Base-by-base conservation (phyloP, 2,797 vertebrate species). In the Notolabrus celidotus region DNA sequence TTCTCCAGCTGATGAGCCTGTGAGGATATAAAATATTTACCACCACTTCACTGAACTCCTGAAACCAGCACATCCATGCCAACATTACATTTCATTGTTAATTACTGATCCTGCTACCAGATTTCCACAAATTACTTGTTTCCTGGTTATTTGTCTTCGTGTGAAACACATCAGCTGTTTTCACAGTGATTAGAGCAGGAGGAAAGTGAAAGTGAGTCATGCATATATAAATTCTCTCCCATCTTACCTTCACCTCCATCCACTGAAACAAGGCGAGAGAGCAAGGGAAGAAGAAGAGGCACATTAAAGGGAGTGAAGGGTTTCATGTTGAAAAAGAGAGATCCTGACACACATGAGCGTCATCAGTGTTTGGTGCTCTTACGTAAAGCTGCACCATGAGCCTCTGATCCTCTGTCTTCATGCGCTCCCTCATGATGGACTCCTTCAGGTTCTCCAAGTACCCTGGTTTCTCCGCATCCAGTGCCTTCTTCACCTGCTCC, bases 1-100 rank as follows among this genome's bases (percentile, higher is more conserved):
- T 95, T 91, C 58, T 97, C 95, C 91, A 98, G 93, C 86, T 97
- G 95, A 82, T 88, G 95, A 79, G 95, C 95, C 97, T 98, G 89
- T 72, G 79, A 14, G 45, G 63, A 57, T 70, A 43, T 27, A 10
- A 64, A 9, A 71, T 64, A 9, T 49, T 62, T 4, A 43, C 0
- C n/a, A 38, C 15, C 34, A 55, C n/a, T 34, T 57, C 49, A 57
- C 10, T 7, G 41, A 2, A 47, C 17, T 1, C 66, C 19, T 11
- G 7, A 54, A 52, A 51, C 12, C 12, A 11, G 9, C 27, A 11
- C 8, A n/a, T 17, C 41, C 46, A 57, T 17, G 3, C 34, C 15
- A 72, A 20, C 3, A 11, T 9, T 10, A 34, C 10, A 22, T 11
- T 11, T 60, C 4, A 47, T 22, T 0, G 1, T 31, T 10, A 34